Evolutionary conservation across 2,888 invertebrate species (phyloP).

Genomic region (Nemotelus pantherinus): DNA sequence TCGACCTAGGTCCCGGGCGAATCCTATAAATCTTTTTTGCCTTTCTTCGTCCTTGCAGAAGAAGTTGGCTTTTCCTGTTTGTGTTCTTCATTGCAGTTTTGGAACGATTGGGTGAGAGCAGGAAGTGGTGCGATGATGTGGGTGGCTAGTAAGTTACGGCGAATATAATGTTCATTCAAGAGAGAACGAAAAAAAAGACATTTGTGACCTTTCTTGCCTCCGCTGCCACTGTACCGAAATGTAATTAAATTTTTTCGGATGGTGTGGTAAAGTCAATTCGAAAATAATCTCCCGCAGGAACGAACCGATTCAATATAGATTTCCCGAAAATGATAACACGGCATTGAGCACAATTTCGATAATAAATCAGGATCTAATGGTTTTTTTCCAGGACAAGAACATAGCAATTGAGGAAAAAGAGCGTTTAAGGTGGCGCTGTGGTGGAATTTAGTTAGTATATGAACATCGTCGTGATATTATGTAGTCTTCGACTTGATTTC

Average conservation of each 20-base stretch:
- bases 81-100: neutral
- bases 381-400: slow-evolving; percentile 17
- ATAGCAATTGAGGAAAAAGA: no score
- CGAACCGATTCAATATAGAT: slow-evolving; percentile 33
- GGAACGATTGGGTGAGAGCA: neutral
- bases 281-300: slow-evolving; percentile 41
- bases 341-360: slow-evolving; percentile 39
- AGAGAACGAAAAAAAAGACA: slow-evolving; percentile 2
- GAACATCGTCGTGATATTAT: no score
- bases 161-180: no score
- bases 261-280: slow-evolving; percentile 40
- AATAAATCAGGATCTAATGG: slow-evolving; percentile 41
- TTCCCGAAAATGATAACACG: slow-evolving; percentile 39
- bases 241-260: slow-evolving; percentile 40
- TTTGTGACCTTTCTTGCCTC: slow-evolving; percentile 7
- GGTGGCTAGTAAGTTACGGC: neutral
- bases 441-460: no score
- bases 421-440: no score
- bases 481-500: no score
- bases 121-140: no score
- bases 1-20: slow-evolving; percentile 24
- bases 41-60: slow-evolving; percentile 1
- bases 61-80: neutral
- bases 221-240: slow-evolving; percentile 26
- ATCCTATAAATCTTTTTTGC: slow-evolving; percentile 30